These are phyloP conservation scores for Sebastes diaconus DNA, from an alignment of 2,797 vertebrate genomes.

Conservation along the genomic window DNA sequence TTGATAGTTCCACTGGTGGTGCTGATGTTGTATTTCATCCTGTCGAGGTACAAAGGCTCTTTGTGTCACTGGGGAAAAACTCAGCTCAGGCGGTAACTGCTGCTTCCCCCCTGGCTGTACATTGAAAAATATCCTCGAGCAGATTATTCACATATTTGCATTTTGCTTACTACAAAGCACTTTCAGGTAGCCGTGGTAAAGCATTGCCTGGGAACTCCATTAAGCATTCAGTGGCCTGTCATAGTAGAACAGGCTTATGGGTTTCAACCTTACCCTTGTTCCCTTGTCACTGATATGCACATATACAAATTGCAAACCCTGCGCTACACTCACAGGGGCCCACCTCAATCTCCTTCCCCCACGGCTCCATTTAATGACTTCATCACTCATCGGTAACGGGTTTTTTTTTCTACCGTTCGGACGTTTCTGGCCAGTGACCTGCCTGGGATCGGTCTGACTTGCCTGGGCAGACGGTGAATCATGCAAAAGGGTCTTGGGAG, in stretches of 20 bases:
- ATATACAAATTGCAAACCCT: constrained; percentile 67
- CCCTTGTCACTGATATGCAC: constrained; percentile 70
- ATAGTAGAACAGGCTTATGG: constrained; percentile 59
- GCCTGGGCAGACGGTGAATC: constrained; percentile 56
- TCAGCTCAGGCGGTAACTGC: not conserved
- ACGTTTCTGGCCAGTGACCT: constrained; percentile 29
- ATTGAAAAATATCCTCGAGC: constrained; percentile 37
- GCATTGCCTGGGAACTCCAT: constrained; percentile 49
- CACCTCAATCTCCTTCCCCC: constrained; percentile 47
- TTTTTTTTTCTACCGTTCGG: constrained; percentile 32
- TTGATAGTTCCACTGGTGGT: not conserved
- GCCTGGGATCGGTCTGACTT: constrained; percentile 46
- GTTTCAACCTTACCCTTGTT: constrained; percentile 65
- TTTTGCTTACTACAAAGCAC: constrained; percentile 58
- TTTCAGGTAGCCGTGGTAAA: constrained; percentile 31
- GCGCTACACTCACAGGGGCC: constrained; percentile 34
- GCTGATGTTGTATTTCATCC: not conserved
- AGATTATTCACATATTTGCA: constrained; percentile 58
- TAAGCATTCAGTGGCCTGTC: constrained; percentile 61
- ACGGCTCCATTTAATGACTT: constrained; percentile 63
- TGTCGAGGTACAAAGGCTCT: not conserved
- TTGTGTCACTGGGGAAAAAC: not conserved
- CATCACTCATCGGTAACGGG: constrained; percentile 61
- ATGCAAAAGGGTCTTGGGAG: constrained; percentile 50
- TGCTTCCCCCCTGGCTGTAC: not conserved